Evolutionary conservation across 2,113 vertebrate species (phyloP), one percentile per base, ranked within the genome.

Genomic region (Hypomesus transpacificus): DNA sequence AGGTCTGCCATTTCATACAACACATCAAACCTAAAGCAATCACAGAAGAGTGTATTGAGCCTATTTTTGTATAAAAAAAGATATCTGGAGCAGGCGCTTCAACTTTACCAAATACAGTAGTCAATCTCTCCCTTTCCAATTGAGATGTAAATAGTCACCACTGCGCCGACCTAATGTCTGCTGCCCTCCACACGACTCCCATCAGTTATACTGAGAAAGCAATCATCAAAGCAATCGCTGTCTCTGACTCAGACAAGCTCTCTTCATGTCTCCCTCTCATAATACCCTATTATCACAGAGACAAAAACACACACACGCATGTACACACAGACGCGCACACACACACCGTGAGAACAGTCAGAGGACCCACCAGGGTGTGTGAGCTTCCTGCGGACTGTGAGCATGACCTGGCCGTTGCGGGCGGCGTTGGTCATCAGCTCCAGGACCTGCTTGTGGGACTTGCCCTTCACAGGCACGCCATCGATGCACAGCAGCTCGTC

Each of bases 401-500:
- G 89, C 85, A 98, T 86, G 84, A 99, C 97, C 52, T 98, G 97
- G 3, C 97, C 96, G 0, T 98, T 99, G 6, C 97, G 94, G 22
- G 97, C 97, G 0, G 97, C 97, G 0, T 95, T 93, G 46, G 97
- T 98, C 97, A 99, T 99, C 39, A 99, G 88, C 82, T 98, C 96
- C 84, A 99, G 82, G 62, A 98, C 97, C 61, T 98, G 96, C 71
- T 98, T 98, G 91, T 99, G 97, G 1, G 97, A 95, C 82, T 96
- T 98, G 65, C 95, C 96, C 78, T 96, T 98, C 0, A 98, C 94
- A 0, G 94, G 90, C 57, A 98, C 91, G 0, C 96, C 96, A 8
- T 99, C 97, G 1, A 99, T 98, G 53, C 96, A 97, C 80, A 98
- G 92, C 59, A 99, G 92, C 79, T 99, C 97, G 3, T 99, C 97